Evolutionary conservation across 1,140 invertebrate species (phyloP).

Genomic region (Pseudomyrmex dendroicus): DNA sequence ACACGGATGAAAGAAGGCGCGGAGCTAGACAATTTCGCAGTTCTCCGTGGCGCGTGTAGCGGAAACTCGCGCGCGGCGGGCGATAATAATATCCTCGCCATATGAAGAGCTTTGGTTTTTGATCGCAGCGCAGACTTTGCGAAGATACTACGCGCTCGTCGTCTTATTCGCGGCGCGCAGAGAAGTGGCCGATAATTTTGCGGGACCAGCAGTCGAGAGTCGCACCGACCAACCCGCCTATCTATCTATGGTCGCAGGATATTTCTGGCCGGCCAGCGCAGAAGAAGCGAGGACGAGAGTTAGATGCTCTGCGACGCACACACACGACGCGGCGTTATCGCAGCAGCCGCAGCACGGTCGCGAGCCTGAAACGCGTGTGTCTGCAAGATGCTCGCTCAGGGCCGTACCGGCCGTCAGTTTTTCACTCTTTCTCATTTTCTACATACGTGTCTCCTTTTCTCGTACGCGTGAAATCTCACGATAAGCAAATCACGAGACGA

Average conservation of each 20-base stretch:
- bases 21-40: constrained; percentile 49
- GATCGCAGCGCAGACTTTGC: constrained; percentile 25
- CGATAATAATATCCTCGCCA: constrained; percentile 41
- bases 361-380: constrained; percentile 49
- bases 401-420: constrained; percentile 31
- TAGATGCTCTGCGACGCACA: constrained; percentile 13
- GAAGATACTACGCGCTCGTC: constrained; percentile 32
- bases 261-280: constrained; percentile 61
- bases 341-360: constrained; percentile 17
- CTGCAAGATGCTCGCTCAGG: constrained; percentile 45
- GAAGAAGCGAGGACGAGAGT: background rate
- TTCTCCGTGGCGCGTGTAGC: constrained; percentile 7
- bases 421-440: constrained; percentile 7
- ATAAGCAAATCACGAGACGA: constrained; percentile 53
- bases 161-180: constrained; percentile 33
- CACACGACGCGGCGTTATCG: constrained; percentile 45
- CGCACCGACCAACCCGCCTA: constrained; percentile 15
- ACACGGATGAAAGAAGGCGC: constrained; percentile 6
- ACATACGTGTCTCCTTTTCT: background rate
- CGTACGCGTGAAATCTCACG: constrained; percentile 34
- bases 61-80: constrained; percentile 3
- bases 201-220: constrained; percentile 57
- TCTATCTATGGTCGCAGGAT: constrained; percentile 61
- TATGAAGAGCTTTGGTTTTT: constrained; percentile 7
- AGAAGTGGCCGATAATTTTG: constrained; percentile 66